Percentiles rank a stretch among this genome's conserved stretches.
phyloP scores from a whole-genome alignment of 2,888 invertebrate species.

The Zootermopsis nevadensis region DNA sequence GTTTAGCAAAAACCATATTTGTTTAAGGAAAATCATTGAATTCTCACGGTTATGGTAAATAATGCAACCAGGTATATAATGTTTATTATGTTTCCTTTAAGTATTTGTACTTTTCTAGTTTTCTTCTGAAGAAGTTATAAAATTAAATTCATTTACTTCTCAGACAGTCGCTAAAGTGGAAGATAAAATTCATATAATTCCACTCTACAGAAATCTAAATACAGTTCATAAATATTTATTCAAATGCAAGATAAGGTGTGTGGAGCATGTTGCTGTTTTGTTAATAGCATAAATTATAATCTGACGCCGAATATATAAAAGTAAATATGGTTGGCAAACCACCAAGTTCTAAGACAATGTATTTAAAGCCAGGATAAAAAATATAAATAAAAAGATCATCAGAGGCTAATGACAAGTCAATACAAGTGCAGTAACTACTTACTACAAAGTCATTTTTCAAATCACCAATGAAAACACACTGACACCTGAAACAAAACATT shows the following conservation, averaged over 20 bases:
- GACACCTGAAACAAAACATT: constrained; percentile 1
- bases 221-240: neutral
- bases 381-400: neutral
- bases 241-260: neutral
- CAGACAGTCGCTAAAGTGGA: too few relatives aligned
- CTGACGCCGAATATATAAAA: neutral
- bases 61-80: too few relatives aligned
- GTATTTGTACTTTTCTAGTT: too few relatives aligned
- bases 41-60: too few relatives aligned
- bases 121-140: too few relatives aligned
- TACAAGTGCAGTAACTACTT: too few relatives aligned
- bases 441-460: neutral
- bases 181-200: too few relatives aligned
- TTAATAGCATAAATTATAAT: neutral
- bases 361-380: neutral
- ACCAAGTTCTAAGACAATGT: constrained; percentile 7
- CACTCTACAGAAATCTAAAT: too few relatives aligned
- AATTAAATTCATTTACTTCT: too few relatives aligned
- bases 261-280: neutral
- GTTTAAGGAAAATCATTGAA: neutral
- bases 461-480: neutral
- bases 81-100: too few relatives aligned
- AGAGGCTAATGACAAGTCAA: neutral
- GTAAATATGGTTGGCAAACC: neutral
- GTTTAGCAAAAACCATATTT: neutral